phyloP scores from a whole-genome alignment of 1,140 invertebrate species.

The Zaprionus tsacasi region DNA sequence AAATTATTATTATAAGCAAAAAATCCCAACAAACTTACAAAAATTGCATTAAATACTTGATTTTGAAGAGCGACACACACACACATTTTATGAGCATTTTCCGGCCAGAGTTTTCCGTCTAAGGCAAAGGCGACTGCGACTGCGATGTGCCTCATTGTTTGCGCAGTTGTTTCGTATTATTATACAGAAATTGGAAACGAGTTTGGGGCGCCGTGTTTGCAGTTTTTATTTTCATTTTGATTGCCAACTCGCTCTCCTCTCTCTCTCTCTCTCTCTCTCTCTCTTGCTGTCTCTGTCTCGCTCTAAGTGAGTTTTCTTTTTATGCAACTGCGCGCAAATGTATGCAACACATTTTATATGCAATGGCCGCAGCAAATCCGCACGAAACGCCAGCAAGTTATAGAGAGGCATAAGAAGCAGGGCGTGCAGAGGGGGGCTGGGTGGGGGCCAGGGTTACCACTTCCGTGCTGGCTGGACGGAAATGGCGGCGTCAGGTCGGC shows the following conservation, averaged over 20 bases:
- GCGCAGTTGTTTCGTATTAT: slow-evolving; percentile 9
- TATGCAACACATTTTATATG: slow-evolving; percentile 82
- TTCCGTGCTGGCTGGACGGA: slow-evolving; percentile 73
- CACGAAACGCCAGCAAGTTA: slow-evolving; percentile 50
- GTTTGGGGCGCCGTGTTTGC: slow-evolving; percentile 14
- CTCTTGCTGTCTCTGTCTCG: too few relatives aligned
- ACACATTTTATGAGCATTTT: not conserved
- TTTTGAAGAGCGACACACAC: not conserved
- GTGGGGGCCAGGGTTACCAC: slow-evolving; percentile 50
- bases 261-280: too few relatives aligned
- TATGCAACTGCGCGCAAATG: slow-evolving; percentile 58
- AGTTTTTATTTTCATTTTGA: slow-evolving; percentile 76
- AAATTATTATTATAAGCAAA: too few relatives aligned
- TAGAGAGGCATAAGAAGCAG: not conserved
- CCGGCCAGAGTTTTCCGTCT: not conserved
- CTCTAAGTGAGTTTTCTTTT: not conserved
- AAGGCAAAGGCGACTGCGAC: slow-evolving; percentile 5
- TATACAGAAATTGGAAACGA: slow-evolving; percentile 30
- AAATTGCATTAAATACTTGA: too few relatives aligned
- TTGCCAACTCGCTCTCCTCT: slow-evolving; percentile 36
- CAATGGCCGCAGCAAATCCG: slow-evolving; percentile 74
- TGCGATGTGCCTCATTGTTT: slow-evolving; percentile 21
- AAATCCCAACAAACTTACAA: too few relatives aligned
- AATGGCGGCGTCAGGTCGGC: slow-evolving; percentile 79
- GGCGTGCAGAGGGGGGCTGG: too few relatives aligned